Percentiles rank a stretch among this genome's conserved stretches.
phyloP scores from a whole-genome alignment of 2,113 vertebrate species.

The Pristiophorus japonicus region DNA sequence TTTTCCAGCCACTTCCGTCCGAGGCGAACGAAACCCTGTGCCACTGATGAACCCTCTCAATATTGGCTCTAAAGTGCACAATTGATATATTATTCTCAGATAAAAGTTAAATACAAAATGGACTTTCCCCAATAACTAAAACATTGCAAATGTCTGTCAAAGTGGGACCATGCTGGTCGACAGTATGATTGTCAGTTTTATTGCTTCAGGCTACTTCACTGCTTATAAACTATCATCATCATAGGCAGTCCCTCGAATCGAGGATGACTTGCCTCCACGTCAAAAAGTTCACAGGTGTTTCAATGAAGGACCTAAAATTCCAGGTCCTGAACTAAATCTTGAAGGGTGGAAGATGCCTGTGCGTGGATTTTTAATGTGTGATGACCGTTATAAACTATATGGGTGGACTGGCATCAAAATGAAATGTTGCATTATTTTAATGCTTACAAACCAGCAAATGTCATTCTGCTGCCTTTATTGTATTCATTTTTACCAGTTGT shows the following conservation, averaged over 20 bases:
- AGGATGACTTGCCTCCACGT: too few species aligned
- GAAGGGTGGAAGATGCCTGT: too few species aligned
- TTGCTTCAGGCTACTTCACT: background rate
- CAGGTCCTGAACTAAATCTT: too few species aligned
- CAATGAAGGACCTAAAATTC: too few species aligned
- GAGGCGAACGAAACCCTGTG: background rate
- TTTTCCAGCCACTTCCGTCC: background rate
- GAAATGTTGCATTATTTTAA: background rate
- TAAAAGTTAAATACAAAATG: background rate
- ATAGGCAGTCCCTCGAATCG: too few species aligned
- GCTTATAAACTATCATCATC: too few species aligned
- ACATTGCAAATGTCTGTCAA: background rate
- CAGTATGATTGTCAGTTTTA: background rate
- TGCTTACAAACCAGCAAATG: background rate
- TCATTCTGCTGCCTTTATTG: background rate
- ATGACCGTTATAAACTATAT: too few species aligned
- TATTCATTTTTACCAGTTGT: background rate
- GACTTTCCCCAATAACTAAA: background rate
- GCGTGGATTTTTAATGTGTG: too few species aligned
- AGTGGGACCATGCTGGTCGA: background rate
- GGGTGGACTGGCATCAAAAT: background rate
- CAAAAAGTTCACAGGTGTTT: too few species aligned
- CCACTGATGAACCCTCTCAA: background rate
- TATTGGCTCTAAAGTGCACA: background rate
- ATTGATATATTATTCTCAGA: background rate